A percentile compares a stretch with the other conserved stretches of the same genome.
These are phyloP conservation scores for Penaeus japonicus DNA, from an alignment of 1,140 invertebrate species.

Conservation along the genomic window DNA sequence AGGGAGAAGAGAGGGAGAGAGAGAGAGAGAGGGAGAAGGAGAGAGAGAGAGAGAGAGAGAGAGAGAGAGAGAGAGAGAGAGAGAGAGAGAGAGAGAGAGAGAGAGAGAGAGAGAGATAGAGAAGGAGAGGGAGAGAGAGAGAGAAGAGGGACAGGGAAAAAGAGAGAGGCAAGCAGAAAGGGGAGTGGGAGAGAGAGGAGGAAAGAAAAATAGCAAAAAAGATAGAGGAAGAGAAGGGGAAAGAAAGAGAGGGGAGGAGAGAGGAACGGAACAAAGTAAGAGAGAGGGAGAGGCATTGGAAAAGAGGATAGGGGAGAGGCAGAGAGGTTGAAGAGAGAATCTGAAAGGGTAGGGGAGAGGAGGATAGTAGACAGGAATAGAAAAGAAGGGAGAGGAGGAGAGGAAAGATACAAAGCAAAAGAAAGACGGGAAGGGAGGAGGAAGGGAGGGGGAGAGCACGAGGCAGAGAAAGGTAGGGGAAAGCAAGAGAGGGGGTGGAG, in stretches of 20 bases:
- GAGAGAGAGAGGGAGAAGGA: not conserved
- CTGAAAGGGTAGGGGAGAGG: not conserved
- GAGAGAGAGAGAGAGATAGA: not conserved
- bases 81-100: not conserved
- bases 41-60: not conserved
- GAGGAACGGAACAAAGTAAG: not conserved
- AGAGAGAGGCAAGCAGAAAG: not conserved
- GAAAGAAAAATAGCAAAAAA: too few relatives aligned
- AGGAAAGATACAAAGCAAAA: not conserved
- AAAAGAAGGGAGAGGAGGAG: not conserved
- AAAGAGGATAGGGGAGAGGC: not conserved
- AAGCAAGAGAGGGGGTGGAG: not conserved
- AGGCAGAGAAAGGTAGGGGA: not conserved
- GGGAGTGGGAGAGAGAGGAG: too few relatives aligned
- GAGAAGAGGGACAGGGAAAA: not conserved
- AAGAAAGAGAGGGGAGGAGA: not conserved
- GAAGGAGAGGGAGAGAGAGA: not conserved
- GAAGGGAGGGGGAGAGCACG: not conserved
- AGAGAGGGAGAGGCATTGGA: not conserved
- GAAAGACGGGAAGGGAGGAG: not conserved
- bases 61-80: not conserved
- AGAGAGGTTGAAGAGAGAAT: not conserved
- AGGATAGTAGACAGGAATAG: not conserved
- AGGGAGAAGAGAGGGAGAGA: not conserved
- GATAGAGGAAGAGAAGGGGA: not conserved